phyloP scores from a whole-genome alignment of 1,140 invertebrate species.

The Ceratosolen fusciceps region DNA sequence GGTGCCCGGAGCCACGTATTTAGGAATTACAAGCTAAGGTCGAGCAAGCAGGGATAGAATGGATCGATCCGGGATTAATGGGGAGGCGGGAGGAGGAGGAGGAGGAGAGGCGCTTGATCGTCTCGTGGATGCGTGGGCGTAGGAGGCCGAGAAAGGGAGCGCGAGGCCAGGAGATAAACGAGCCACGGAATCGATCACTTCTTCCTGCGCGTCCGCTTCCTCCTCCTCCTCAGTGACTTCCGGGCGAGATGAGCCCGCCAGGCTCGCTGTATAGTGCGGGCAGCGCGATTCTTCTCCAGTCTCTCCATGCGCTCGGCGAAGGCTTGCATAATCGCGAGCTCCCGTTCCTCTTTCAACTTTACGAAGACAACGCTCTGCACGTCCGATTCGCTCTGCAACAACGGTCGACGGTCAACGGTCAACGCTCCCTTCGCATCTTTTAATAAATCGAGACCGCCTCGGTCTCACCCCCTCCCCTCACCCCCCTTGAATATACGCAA shows the following conservation, averaged over 20 bases:
- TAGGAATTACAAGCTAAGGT: no score
- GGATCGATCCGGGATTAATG: no score
- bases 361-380: slow-evolving; percentile 54
- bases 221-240: slow-evolving; percentile 52
- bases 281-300: slow-evolving; percentile 60
- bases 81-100: no score
- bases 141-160: no score
- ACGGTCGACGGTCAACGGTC: neutral
- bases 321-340: slow-evolving; percentile 51
- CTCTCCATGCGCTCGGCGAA: slow-evolving; percentile 56
- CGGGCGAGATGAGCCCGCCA: slow-evolving; percentile 60
- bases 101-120: no score
- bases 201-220: slow-evolving; percentile 56
- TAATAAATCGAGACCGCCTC: neutral
- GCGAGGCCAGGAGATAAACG: neutral
- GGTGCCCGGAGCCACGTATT: no score
- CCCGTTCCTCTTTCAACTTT: slow-evolving; percentile 57
- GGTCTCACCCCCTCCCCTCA: neutral
- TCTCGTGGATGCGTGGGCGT: no score
- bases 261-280: slow-evolving; percentile 61
- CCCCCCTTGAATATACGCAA: no score
- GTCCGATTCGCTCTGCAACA: slow-evolving; percentile 51
- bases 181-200: slow-evolving; percentile 45
- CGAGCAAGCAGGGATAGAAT: no score
- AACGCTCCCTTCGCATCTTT: no score